phyloP scores from a whole-genome alignment of 2,113 vertebrate species.

The Danionella cerebrum region DNA sequence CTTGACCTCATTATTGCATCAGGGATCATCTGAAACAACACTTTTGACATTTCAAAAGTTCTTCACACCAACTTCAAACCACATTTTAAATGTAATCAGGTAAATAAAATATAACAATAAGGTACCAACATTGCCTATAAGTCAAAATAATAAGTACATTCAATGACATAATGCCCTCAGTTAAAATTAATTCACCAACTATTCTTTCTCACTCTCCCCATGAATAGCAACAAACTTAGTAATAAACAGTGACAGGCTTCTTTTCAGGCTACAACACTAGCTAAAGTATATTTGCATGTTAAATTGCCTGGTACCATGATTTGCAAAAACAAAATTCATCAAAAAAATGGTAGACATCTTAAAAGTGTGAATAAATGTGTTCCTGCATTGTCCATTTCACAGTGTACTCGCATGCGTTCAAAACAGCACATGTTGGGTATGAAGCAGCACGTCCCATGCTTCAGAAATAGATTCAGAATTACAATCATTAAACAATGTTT shows the following conservation, averaged over 20 bases:
- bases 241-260: too few species aligned
- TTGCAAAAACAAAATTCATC: constrained; percentile 15
- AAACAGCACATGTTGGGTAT: background rate
- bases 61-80: background rate
- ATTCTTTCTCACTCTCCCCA: background rate
- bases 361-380: background rate
- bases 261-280: background rate
- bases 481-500: too few species aligned
- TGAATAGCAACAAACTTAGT: background rate
- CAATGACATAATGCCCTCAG: constrained; percentile 12
- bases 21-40: constrained; percentile 28
- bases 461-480: too few species aligned
- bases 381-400: constrained; percentile 40
- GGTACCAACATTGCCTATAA: background rate
- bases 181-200: background rate
- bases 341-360: background rate
- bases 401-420: constrained; percentile 25
- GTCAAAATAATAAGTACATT: background rate
- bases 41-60: background rate
- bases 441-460: too few species aligned
- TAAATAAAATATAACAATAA: background rate
- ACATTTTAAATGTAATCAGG: background rate
- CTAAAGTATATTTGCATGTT: too few species aligned
- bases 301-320: background rate
- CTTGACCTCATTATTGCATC: constrained; percentile 52